Base-by-base conservation (phyloP, 1,140 invertebrate species). In the Nylanderia fulva region DNA sequence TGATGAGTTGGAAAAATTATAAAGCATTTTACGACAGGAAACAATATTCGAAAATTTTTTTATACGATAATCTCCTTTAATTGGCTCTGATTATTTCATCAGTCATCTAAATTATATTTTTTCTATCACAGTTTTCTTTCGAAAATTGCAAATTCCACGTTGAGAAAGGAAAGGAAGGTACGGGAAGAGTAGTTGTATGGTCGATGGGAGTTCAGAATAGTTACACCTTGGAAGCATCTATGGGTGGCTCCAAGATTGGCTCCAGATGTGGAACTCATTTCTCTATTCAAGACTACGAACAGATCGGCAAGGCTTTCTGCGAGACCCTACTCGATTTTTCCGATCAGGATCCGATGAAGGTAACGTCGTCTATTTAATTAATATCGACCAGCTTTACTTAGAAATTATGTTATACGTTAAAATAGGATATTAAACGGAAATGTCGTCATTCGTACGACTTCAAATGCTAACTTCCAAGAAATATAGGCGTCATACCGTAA, bases 161-260 rank as follows among this genome's bases (percentile, higher is more conserved):
- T 76, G 98, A 99, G 93, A 97, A 98, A 74, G 97, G 96, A 85
- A 99, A 99, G 95, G 98, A 99, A 95, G 98, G 98, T 1, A 99
- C 98, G 11, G 98, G 98, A 7, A 95, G 98, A 76, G 97, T 99
- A 15, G 98, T 99, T 0, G 97, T 99, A 89, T 99, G 98, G 98
- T 97, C 98, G 95, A 96, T 99, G 96, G 98, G 98, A 13, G 97
- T 99, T 24, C 96, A 97, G 63, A 98, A 99, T 90, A 99, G 98
- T 93, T 99, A 98, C 92, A 99, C 98, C 1, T 97, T 99, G 96
- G 98, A 99, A 95, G 98, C 98, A 1, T 99, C 98, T 0, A 98
- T 99, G 95, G 98, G 97, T 77, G 98, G 98, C 11, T 98, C 98
- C 18, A 97, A 96, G 79, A 93, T 98, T 36, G 97, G 97, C 1